Percentiles rank a stretch among this genome's conserved stretches.
Evolutionary conservation across 2,113 vertebrate species (phyloP).

Genomic region (Aleadryas rufinucha): DNA sequence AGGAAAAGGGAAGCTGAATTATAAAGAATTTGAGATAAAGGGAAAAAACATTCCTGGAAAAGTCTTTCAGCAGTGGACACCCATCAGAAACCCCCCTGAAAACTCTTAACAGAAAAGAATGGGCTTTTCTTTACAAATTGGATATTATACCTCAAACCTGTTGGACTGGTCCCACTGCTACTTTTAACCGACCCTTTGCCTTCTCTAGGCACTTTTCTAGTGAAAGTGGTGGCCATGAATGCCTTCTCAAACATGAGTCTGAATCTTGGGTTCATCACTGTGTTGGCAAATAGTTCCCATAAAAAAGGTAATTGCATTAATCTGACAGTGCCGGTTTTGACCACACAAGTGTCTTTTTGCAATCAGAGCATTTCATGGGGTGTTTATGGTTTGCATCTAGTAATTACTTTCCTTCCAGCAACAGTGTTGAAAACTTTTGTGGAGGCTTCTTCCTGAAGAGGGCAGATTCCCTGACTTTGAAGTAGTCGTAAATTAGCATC

Average conservation of each 20-base stretch:
- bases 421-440: not conserved
- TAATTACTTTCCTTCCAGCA: constrained; percentile 1
- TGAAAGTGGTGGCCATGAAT: constrained; percentile 78
- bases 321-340: not conserved
- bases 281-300: constrained; percentile 56
- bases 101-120: not conserved
- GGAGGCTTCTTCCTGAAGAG: not conserved
- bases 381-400: not conserved
- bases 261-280: constrained; percentile 77
- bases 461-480: constrained; percentile 30
- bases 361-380: not conserved
- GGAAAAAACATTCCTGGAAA: not conserved
- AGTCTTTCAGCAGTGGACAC: not conserved
- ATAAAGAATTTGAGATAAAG: not conserved
- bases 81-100: not conserved
- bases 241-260: constrained; percentile 75
- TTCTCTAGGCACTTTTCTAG: constrained; percentile 73
- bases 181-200: not conserved
- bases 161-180: not conserved
- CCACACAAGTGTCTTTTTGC: not conserved
- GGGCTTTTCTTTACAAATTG: not conserved
- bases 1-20: not conserved
- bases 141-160: not conserved
- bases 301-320: constrained; percentile 9
- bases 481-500: constrained; percentile 7